Conservation (phyloP, 2,888 invertebrate species). For the Ecliptopera silaceata region DNA sequence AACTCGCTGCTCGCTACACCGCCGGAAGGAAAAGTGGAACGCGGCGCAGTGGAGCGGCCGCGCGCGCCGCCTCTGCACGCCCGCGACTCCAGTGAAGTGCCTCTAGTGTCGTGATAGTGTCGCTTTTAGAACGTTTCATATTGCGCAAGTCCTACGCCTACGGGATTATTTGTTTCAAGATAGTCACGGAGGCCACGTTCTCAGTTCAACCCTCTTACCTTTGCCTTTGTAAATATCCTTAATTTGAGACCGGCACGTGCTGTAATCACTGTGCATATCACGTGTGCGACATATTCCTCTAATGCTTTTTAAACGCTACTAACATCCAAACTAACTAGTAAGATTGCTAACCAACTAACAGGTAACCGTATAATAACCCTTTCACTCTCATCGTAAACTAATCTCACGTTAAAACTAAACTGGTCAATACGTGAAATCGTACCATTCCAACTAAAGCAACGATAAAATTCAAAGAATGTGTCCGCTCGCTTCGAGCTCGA, state of each 20-base stretch:
- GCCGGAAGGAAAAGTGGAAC: constrained; percentile 83
- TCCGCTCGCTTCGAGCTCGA: constrained; percentile 39
- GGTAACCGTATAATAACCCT: constrained; percentile 5
- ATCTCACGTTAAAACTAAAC: background rate
- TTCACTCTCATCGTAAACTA: background rate
- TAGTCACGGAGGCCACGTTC: constrained; percentile 57
- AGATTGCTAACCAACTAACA: constrained; percentile 19
- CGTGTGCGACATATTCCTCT: constrained; percentile 50
- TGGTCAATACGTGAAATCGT: constrained; percentile 3
- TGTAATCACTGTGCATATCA: constrained; percentile 49
- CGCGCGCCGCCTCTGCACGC: constrained; percentile 79
- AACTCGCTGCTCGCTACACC: constrained; percentile 71
- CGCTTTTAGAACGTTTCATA: constrained; percentile 79
- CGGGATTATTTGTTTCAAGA: constrained; percentile 79
- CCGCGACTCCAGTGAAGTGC: constrained; percentile 74
- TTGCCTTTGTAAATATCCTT: constrained; percentile 45
- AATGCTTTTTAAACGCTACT: constrained; percentile 47
- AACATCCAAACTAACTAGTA: constrained; percentile 11
- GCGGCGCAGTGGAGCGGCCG: constrained; percentile 78
- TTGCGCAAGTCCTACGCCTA: constrained; percentile 80
- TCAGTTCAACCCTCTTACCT: constrained; percentile 52
- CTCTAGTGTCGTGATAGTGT: constrained; percentile 78
- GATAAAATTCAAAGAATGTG: constrained; percentile 42
- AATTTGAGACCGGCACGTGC: constrained; percentile 52
- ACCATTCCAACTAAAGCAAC: constrained; percentile 26